phyloP scores from a whole-genome alignment of 2,113 vertebrate genomes.

The Ptilonorhynchus violaceus region DNA sequence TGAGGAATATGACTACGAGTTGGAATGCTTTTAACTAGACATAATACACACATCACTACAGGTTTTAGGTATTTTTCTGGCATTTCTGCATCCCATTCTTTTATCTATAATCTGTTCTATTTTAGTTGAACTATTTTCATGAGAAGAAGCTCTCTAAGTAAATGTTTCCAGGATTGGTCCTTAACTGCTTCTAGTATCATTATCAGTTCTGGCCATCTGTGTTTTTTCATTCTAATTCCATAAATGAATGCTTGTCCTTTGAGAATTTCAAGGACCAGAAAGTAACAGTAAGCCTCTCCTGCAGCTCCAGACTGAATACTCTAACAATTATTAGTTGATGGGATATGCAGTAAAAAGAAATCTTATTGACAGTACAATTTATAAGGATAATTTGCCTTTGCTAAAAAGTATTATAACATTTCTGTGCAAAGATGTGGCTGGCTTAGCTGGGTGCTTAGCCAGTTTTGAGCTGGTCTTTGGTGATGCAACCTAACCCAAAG shows the following conservation, averaged over 20 bases:
- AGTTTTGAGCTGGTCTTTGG: background rate
- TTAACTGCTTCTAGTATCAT: background rate
- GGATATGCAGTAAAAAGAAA: background rate
- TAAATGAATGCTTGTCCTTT: background rate
- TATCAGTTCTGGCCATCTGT: conserved; percentile 25
- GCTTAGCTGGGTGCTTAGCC: background rate
- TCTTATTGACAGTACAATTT: background rate
- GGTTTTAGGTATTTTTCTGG: background rate
- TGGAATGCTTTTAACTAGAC: background rate
- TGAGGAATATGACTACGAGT: background rate
- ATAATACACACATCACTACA: background rate
- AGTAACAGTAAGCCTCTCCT: background rate
- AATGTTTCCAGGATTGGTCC: background rate
- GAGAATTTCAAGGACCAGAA: conserved; percentile 13
- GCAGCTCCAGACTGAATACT: background rate
- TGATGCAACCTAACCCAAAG: background rate
- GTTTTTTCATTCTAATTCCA: conserved; percentile 17
- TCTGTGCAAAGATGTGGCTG: background rate
- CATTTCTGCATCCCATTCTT: background rate
- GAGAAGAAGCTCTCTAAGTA: background rate
- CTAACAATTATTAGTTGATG: background rate
- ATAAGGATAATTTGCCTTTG: conserved; percentile 13
- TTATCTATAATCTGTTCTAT: background rate
- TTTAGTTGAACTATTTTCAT: background rate
- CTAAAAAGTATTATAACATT: background rate